Base-by-base conservation (phyloP, 1,140 invertebrate genomes). In the Saccostrea glomerata region DNA sequence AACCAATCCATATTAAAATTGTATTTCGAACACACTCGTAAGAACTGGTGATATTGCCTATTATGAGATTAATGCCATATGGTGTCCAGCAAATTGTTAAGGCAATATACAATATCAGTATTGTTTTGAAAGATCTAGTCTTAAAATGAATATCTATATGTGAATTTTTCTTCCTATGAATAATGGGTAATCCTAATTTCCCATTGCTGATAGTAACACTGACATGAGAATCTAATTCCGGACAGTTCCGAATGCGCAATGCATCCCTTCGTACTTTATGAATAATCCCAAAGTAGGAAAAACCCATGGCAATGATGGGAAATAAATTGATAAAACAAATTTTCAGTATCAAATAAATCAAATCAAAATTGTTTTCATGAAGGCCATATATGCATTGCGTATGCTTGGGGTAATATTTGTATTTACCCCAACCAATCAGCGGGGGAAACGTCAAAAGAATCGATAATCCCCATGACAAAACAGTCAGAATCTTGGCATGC, bases 141-240 rank as follows among this genome's bases (percentile, higher is more conserved):
- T 91, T 91, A 55, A 91, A 91, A 84, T 86, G 89, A 25, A 90
- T 88, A 58, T 91, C 91, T 82, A 90, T 86, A 20, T 88, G 70
- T 9, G 85, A n/a, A 40, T 83, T 89, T 20, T 63, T 56, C 82
- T 73, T 82, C 25, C 63, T 85, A 55, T 85, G 89, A 56, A 89
- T 85, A 12, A 82, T 36, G 0, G 90, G 63, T 55, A 89, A 66
- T 36, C 90, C 89, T 11, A 90, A 58, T 54, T 84, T 89, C 6
- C 77, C 58, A 63, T 84, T 89, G 40, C 60, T 86, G 15, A 84
- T 82, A 40, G 88, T 87, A 12, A 90, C 86, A 63, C 60, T 87
- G 1, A 90, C 77, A 30, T 60, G 73, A 6, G 87, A 83, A 40
- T 90, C 87, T 30, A 84, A 83, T 11, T 87, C 85, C 1, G 90